Evolutionary conservation across 2,113 vertebrate genomes (phyloP).

Genomic region (Sceloporus undulatus): DNA sequence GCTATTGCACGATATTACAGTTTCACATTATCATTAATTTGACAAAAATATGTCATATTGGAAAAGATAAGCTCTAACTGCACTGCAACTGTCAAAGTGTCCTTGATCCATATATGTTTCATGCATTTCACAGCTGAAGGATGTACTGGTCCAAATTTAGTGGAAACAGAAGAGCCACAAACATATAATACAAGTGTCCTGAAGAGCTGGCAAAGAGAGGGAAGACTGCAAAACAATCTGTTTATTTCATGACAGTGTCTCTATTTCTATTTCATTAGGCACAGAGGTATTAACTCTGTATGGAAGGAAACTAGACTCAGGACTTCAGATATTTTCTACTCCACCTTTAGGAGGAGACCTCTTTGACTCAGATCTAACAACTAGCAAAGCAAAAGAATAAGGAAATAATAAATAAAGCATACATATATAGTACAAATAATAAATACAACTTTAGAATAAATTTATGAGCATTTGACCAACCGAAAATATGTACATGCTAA

Average conservation of each 20-base stretch:
- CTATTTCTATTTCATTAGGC: neutral
- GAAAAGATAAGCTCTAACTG: neutral
- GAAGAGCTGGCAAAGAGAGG: neutral
- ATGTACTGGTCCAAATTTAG: neutral
- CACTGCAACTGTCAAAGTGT: neutral
- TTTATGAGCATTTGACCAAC: no score
- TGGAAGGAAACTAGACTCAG: neutral
- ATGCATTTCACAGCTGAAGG: slow-evolving; percentile 1
- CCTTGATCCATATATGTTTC: neutral
- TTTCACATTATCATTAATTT: slow-evolving; percentile 6
- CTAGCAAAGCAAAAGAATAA: no score
- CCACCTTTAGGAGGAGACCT: neutral
- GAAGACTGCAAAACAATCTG: neutral
- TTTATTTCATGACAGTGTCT: neutral
- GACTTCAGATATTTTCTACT: neutral
- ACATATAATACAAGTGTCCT: neutral
- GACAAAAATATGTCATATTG: neutral
- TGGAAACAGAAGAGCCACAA: neutral
- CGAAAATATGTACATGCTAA: no score
- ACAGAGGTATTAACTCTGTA: neutral
- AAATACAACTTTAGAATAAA: no score
- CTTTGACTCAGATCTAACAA: no score
- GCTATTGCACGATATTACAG: slow-evolving; percentile 6
- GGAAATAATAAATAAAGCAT: no score
- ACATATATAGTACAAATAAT: no score